These are phyloP conservation scores for Lasioglossum morio DNA, from an alignment of 2,888 invertebrate species.

Conservation along the genomic window DNA sequence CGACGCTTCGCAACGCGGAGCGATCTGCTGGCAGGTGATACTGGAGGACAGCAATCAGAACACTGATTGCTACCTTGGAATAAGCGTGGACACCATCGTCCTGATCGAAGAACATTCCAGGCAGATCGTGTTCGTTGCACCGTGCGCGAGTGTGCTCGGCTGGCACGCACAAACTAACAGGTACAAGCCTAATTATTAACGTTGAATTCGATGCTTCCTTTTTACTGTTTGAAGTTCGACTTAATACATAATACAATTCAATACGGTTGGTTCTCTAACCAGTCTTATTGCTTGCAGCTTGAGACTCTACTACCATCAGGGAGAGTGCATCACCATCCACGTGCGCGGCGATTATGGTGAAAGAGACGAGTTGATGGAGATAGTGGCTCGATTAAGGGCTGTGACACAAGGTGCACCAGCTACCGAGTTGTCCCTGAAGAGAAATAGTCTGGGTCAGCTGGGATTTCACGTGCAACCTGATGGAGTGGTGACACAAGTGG, in stretches of 20 bases:
- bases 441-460: slow-evolving; percentile 93
- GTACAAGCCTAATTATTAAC: slow-evolving; percentile 75
- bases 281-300: slow-evolving; percentile 85
- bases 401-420: slow-evolving; percentile 92
- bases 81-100: slow-evolving; percentile 95
- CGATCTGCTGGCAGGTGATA: slow-evolving; percentile 93
- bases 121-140: slow-evolving; percentile 94
- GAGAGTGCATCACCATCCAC: slow-evolving; percentile 94
- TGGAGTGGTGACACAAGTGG: slow-evolving; percentile 97
- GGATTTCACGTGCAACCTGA: slow-evolving; percentile 97
- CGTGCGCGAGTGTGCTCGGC: slow-evolving; percentile 92
- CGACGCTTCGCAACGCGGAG: slow-evolving; percentile 91
- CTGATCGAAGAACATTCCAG: slow-evolving; percentile 93
- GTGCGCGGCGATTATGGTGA: slow-evolving; percentile 90
- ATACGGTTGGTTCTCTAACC: background rate
- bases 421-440: slow-evolving; percentile 91
- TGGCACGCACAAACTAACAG: slow-evolving; percentile 88
- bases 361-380: slow-evolving; percentile 89
- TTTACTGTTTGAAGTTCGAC: no score
- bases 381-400: slow-evolving; percentile 91
- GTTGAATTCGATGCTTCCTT: background rate
- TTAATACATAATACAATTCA: no score
- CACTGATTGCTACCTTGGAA: slow-evolving; percentile 93
- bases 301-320: slow-evolving; percentile 96
- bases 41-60: slow-evolving; percentile 89